These are phyloP conservation scores for Varanus komodoensis DNA, from an alignment of 2,113 vertebrate genomes.

Conservation along the genomic window DNA sequence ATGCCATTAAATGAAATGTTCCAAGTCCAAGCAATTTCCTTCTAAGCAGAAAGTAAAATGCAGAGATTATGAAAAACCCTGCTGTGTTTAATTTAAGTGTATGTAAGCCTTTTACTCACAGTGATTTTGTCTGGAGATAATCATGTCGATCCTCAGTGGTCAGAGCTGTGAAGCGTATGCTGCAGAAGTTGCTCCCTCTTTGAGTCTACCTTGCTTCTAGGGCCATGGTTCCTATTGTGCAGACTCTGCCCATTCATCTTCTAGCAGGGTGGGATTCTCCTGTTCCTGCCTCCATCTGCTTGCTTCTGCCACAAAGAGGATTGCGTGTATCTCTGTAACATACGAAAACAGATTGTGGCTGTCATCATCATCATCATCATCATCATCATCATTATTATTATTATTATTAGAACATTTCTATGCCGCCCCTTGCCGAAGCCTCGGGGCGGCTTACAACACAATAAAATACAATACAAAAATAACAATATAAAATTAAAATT, in stretches of 20 bases:
- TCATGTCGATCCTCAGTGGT: constrained; percentile 80
- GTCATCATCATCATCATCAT: too few species aligned
- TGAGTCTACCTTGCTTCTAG: constrained; percentile 79
- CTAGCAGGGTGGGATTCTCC: constrained; percentile 76
- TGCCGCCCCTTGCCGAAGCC: too few species aligned
- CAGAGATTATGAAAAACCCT: constrained; percentile 84
- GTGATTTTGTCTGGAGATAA: constrained; percentile 84
- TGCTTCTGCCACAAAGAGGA: constrained; percentile 66
- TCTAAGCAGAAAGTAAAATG: constrained; percentile 84
- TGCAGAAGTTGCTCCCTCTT: constrained; percentile 82
- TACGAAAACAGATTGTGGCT: background rate
- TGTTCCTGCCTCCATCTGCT: constrained; percentile 73
- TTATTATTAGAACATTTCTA: too few species aligned
- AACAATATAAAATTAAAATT: too few species aligned
- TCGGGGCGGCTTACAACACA: too few species aligned
- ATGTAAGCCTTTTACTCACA: constrained; percentile 82
- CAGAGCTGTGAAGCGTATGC: constrained; percentile 76
- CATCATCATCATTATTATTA: too few species aligned
- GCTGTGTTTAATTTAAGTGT: constrained; percentile 88
- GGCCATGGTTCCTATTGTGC: constrained; percentile 77
- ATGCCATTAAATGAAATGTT: constrained; percentile 87
- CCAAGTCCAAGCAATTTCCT: constrained; percentile 86
- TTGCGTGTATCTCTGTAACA: background rate
- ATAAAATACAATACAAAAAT: too few species aligned
- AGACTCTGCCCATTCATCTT: constrained; percentile 79